phyloP scores from a whole-genome alignment of 2,888 invertebrate species.

The Eristalinus sepulchralis region DNA sequence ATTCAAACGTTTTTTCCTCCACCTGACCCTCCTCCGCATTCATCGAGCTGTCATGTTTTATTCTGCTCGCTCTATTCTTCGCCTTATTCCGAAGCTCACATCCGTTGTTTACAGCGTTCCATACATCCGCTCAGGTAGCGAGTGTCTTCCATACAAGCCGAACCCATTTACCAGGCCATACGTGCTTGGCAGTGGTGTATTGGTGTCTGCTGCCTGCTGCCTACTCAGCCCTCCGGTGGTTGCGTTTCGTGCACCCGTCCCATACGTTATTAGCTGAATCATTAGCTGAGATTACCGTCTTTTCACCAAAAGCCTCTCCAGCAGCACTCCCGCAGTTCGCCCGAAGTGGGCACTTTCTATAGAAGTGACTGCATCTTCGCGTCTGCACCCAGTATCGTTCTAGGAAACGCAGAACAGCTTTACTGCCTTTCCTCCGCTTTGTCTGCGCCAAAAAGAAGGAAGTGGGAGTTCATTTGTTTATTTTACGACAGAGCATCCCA shows the following conservation, averaged over 20 bases:
- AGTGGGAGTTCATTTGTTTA: constrained; percentile 51
- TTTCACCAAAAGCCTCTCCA: constrained; percentile 3
- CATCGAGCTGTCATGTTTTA: constrained; percentile 51
- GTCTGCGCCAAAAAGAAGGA: constrained; percentile 14
- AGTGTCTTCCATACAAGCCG: constrained; percentile 11
- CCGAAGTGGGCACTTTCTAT: constrained; percentile 49
- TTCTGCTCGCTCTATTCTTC: constrained; percentile 34
- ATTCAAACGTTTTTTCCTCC: constrained; percentile 36
- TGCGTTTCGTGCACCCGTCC: neutral
- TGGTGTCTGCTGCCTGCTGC: neutral
- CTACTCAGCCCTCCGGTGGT: neutral
- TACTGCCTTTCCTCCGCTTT: constrained; percentile 7
- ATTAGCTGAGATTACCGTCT: constrained; percentile 46
- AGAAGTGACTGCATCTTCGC: constrained; percentile 54
- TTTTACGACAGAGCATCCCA: constrained; percentile 22
- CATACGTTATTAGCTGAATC: constrained; percentile 46
- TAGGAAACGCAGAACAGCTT: constrained; percentile 12
- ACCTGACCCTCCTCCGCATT: constrained; percentile 23
- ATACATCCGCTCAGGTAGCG: constrained; percentile 38
- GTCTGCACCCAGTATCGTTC: constrained; percentile 40
- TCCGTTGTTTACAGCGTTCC: constrained; percentile 43
- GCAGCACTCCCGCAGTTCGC: constrained; percentile 7
- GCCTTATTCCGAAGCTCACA: constrained; percentile 48
- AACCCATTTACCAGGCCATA: constrained; percentile 48
- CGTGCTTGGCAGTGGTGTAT: neutral